Base-by-base conservation (phyloP, 1,140 invertebrate genomes). In the Portunus trituberculatus region DNA sequence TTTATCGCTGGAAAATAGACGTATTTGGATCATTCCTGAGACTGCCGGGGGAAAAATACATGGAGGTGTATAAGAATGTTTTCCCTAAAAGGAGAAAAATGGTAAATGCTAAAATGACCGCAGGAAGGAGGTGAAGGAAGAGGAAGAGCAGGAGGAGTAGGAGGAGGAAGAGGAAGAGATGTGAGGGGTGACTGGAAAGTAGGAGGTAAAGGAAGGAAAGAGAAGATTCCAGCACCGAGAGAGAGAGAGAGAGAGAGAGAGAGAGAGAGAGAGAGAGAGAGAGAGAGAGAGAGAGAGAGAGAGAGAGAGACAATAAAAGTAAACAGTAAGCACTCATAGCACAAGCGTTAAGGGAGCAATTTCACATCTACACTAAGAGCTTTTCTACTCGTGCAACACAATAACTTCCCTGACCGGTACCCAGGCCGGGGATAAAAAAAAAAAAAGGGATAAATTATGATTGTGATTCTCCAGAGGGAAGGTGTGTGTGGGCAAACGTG, bases 1-100 rank as follows among this genome's bases (percentile, higher is more conserved):
- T 95, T 95, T 95, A 95, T 95, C 92, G 92, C 31, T 82, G 92
- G 87, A 93, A 95, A 95, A 94, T 95, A 93, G 95, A 86, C 93
- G 93, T 93, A 95, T 94, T 95, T 95, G 92, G 92, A 93, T 95
- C 95, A 91, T 92, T 93, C 83, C 25, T 45, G 28, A 59, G 52
- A 59, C 52, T 59, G 52, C 52, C 52, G 20, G 20, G 20, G 52
- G 52, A 45, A 89, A 89, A 46, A 25, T 20, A 45, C 31, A 32
- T 31, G 31, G 86, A 32, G 52, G 52, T 59, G 52, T 59, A 59
- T 59, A 20, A 59, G 52, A 59, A 59, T 20, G 52, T 59, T 59
- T 59, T 20, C 52, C 20, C 20, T 16, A 59, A 59, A 59, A 59
- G 20, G 52, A 16, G 20, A 59, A 59, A 59, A 59, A 59, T 59